Evolutionary conservation across 2,888 invertebrate species (phyloP).

Genomic region (Andricus quercusramuli): DNA sequence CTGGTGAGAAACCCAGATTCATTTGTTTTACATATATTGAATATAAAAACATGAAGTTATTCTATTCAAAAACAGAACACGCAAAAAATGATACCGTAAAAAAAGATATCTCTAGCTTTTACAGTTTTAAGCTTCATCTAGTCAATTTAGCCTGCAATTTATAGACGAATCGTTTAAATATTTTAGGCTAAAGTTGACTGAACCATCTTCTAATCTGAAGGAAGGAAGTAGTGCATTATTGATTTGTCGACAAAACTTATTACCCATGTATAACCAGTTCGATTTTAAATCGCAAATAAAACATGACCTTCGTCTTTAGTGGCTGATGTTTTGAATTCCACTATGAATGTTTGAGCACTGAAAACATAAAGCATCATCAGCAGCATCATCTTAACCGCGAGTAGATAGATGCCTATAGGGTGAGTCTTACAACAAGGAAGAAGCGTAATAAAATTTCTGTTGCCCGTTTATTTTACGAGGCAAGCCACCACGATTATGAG

Average conservation of each 20-base stretch:
- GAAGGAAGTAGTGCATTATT: slow-evolving; percentile 1
- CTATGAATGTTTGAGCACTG: background rate
- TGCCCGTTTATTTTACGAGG: slow-evolving; percentile 27
- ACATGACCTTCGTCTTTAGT: slow-evolving; percentile 6
- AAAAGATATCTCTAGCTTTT: too few relatives aligned
- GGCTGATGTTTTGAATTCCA: slow-evolving; percentile 8
- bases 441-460: slow-evolving; percentile 22
- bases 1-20: too few relatives aligned
- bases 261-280: slow-evolving; percentile 3
- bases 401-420: slow-evolving; percentile 4
- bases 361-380: background rate
- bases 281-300: slow-evolving; percentile 26
- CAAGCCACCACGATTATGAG: slow-evolving; percentile 7
- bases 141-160: too few relatives aligned
- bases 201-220: background rate
- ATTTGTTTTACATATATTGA: too few relatives aligned
- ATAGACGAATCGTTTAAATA: too few relatives aligned
- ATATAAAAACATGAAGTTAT: too few relatives aligned
- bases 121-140: too few relatives aligned
- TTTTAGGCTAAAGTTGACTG: background rate
- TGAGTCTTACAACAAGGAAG: slow-evolving; percentile 6
- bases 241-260: slow-evolving; percentile 19
- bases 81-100: too few relatives aligned
- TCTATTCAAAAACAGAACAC: too few relatives aligned
- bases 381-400: background rate